Conservation (phyloP, 2,888 invertebrate species). For the Cheilosia vernalis region DNA sequence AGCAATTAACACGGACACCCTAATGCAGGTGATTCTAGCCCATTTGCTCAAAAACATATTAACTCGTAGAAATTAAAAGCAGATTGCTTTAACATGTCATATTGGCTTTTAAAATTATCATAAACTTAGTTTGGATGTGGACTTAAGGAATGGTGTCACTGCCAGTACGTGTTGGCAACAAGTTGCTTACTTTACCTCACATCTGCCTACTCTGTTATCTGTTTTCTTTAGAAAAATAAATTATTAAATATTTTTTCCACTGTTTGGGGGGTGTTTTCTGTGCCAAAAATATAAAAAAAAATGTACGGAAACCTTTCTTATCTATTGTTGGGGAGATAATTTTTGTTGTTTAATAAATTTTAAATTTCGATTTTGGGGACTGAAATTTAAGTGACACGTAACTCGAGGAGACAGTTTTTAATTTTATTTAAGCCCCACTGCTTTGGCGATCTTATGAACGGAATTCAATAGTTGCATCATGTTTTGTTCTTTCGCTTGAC, state of each 20-base stretch:
- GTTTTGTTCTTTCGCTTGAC: not conserved
- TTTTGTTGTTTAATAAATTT: not conserved
- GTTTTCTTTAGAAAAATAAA: not conserved
- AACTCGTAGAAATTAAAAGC: slow-evolving; percentile 4
- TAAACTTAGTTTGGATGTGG: not conserved
- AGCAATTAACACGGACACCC: slow-evolving; percentile 40
- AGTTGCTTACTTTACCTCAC: not conserved
- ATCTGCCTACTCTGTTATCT: not conserved
- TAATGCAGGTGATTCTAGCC: slow-evolving; percentile 36
- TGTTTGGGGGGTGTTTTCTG: not conserved
- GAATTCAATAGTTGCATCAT: slow-evolving; percentile 9
- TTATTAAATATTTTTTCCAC: not conserved
- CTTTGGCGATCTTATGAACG: not conserved
- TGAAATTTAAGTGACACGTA: not conserved
- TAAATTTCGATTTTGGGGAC: too few relatives aligned
- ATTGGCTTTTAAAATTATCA: slow-evolving; percentile 20
- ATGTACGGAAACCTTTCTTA: not conserved
- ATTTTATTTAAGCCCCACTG: too few relatives aligned
- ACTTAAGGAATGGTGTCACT: slow-evolving; percentile 6
- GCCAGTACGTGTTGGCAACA: slow-evolving; percentile 22
- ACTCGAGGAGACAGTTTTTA: slow-evolving; percentile 1
- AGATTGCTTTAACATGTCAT: not conserved
- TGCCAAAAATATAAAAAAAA: not conserved
- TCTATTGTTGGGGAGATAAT: not conserved
- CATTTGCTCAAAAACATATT: slow-evolving; percentile 22